These are phyloP conservation scores for Pogoniulus pusillus DNA, from an alignment of 2,797 vertebrate genomes.

Conservation along the genomic window DNA sequence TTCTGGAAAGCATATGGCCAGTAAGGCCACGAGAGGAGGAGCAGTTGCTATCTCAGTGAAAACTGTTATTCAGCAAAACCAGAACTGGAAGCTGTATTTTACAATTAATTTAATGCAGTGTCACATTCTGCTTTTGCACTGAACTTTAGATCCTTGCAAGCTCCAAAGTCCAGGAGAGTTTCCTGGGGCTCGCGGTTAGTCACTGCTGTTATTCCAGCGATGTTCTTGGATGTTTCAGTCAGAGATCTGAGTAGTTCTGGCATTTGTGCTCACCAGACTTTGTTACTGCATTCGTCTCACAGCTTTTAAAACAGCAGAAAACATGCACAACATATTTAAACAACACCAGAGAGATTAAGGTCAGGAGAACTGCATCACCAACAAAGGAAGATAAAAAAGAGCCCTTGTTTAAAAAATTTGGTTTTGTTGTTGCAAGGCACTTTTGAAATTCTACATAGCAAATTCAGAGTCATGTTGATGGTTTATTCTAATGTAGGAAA, in stretches of 20 bases:
- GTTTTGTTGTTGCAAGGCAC: neutral
- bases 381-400: conserved; percentile 65
- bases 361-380: conserved; percentile 44
- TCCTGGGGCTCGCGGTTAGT: neutral
- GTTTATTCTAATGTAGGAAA: conserved; percentile 44
- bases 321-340: conserved; percentile 70
- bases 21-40: neutral
- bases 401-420: conserved; percentile 20
- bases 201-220: neutral
- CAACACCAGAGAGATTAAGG: conserved; percentile 70
- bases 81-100: neutral
- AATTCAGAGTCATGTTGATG: conserved; percentile 28
- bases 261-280: conserved; percentile 69
- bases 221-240: conserved; percentile 37
- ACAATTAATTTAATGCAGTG: neutral
- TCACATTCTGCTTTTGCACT: neutral
- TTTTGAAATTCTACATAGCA: conserved; percentile 22
- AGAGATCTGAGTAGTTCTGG: conserved; percentile 63
- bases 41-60: neutral
- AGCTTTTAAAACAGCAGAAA: conserved; percentile 76
- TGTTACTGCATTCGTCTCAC: conserved; percentile 74
- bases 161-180: neutral
- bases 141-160: neutral
- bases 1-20: neutral
- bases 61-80: neutral